These are phyloP conservation scores for Nipponacmea schrenckii DNA, from an alignment of 2,888 invertebrate genomes.

Conservation along the genomic window DNA sequence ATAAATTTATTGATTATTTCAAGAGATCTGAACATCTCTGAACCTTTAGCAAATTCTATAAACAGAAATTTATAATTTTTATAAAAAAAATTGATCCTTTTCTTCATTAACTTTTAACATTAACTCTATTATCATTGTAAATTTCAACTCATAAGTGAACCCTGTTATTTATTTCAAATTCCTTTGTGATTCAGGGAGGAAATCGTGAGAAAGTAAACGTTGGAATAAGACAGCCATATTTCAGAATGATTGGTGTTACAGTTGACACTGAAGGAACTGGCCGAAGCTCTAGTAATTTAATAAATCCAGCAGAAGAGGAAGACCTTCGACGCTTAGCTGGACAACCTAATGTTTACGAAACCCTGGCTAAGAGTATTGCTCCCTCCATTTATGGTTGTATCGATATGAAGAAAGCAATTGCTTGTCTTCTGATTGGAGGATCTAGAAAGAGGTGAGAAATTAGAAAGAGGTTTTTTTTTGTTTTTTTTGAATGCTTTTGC, in stretches of 20 bases:
- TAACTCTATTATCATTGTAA: no score
- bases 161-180: no score
- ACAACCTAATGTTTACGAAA: slow-evolving; percentile 87
- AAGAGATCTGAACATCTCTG: no score
- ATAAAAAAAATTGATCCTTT: no score
- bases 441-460: slow-evolving; percentile 70
- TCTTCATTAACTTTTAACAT: no score
- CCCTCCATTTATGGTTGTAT: slow-evolving; percentile 94
- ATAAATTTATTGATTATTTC: no score
- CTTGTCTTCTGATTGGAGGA: slow-evolving; percentile 94
- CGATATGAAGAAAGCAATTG: slow-evolving; percentile 97
- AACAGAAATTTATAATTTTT: no score
- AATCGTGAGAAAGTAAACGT: slow-evolving; percentile 75
- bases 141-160: no score
- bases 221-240: slow-evolving; percentile 93
- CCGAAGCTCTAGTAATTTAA: slow-evolving; percentile 54
- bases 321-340: slow-evolving; percentile 85
- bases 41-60: no score
- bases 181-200: slow-evolving; percentile 71
- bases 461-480: no score
- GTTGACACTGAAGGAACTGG: slow-evolving; percentile 77
- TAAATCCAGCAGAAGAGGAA: slow-evolving; percentile 76
- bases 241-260: slow-evolving; percentile 91
- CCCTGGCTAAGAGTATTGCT: slow-evolving; percentile 89
- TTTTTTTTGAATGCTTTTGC: no score